Evolutionary conservation across 2,888 invertebrate genomes (phyloP), one percentile per base, ranked within the genome.

Genomic region (Mesopsocus fuscifrons): DNA sequence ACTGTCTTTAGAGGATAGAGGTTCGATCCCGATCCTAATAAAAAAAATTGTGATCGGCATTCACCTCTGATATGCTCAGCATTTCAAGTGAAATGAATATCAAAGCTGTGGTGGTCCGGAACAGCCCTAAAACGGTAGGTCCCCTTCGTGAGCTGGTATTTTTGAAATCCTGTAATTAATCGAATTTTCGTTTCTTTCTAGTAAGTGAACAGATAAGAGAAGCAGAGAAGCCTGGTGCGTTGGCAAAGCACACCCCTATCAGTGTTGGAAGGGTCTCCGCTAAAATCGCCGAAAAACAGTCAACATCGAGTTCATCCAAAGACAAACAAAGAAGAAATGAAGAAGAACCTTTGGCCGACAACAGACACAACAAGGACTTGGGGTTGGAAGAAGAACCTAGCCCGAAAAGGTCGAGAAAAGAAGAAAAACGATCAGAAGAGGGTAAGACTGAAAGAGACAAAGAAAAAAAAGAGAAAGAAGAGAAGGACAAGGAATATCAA

Each of bases 401-500:
- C 13, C 38, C 38, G 16, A 38, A 38, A 18, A 15, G 21, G 20
- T 21, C 6, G 20, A 38, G 20, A 11, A n/a, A 18, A 38, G 38
- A 20, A 6, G 21, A 18, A 6, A 9, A 33, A 33, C 9, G n/a
- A 15, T 13, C 15, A 18, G 16, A 34, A 18, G 34, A 34, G 8
- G 18, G 15, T 15, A 15, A 18, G 6, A 34, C 6, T 18, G 20
- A 38, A 20, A 15, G 20, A 38, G 34, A 18, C 9, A 34, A 18
- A 38, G 20, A 38, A 20, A 15, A 11, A 38, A 58, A 45, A 26
- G 46, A 34, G 30, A 57, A 57, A 20, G 57, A 59, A 32, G 55
- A 60, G 43, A 59, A 54, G 23, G 48, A 51, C 38, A 49, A 52
- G 34, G 49, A 53, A 46, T 9, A 11, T 44, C 22, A 15, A 47